These are phyloP conservation scores for Limenitis camilla DNA, from an alignment of 2,888 invertebrate genomes.

Conservation along the genomic window DNA sequence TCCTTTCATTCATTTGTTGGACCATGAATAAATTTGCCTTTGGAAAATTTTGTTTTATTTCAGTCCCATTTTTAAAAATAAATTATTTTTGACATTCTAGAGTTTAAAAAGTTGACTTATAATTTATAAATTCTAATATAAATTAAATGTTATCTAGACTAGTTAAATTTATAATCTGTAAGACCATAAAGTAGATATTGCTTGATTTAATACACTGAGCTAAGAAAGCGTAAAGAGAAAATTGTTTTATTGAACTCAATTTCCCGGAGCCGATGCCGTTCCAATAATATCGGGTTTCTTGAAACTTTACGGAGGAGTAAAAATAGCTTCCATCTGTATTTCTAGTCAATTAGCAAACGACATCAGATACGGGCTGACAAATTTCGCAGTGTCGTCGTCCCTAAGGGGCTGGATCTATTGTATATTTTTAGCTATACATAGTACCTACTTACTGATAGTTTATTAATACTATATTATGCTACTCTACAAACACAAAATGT, in stretches of 20 bases:
- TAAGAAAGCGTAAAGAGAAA: background rate
- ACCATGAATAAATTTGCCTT: constrained; percentile 73
- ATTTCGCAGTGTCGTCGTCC: constrained; percentile 33
- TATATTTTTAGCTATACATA: constrained; percentile 27
- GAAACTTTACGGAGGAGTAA: constrained; percentile 50
- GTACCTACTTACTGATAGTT: too few species aligned
- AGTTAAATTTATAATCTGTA: too few species aligned
- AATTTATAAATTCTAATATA: too few species aligned
- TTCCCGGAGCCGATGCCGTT: constrained; percentile 3
- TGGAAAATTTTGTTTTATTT: constrained; percentile 40
- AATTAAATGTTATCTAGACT: too few species aligned
- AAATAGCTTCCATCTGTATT: constrained; percentile 67
- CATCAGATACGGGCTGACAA: constrained; percentile 66
- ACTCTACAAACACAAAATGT: too few species aligned
- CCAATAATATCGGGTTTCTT: background rate
- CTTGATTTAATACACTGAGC: too few species aligned
- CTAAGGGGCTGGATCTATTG: constrained; percentile 25
- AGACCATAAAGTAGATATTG: too few species aligned
- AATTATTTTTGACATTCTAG: too few species aligned
- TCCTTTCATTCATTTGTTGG: constrained; percentile 73
- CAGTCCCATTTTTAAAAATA: background rate
- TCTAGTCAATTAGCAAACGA: constrained; percentile 71
- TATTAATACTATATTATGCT: too few species aligned
- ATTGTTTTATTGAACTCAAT: background rate
- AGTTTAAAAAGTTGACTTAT: too few species aligned